Percentiles rank a stretch among this genome's conserved stretches.
Conservation (phyloP, 2,797 vertebrate genomes). For the Myotis myotis region DNA sequence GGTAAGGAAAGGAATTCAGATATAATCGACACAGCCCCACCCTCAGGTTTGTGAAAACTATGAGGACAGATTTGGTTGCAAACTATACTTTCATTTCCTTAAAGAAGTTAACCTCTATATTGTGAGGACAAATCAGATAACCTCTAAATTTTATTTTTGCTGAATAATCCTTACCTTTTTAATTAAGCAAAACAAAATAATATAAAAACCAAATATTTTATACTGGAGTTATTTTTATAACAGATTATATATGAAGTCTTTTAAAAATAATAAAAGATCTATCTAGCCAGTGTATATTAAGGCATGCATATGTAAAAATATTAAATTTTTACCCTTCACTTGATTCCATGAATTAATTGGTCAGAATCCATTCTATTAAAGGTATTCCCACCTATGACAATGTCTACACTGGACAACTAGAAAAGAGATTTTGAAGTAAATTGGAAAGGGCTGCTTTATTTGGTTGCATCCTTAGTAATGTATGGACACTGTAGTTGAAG, state of each 20-base stretch:
- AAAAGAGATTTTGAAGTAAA: constrained; percentile 31
- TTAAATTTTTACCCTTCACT: not conserved
- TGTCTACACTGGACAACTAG: not conserved
- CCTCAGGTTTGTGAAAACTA: not conserved
- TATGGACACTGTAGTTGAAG: not conserved
- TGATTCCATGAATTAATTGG: not conserved
- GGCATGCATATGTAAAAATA: not conserved
- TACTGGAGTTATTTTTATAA: not conserved
- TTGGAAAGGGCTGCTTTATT: constrained; percentile 7
- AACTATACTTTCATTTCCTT: not conserved
- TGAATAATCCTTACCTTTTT: not conserved
- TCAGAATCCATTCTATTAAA: constrained; percentile 32
- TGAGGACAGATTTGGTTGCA: not conserved
- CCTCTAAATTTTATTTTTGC: not conserved
- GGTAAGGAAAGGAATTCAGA: not conserved
- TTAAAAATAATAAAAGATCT: not conserved
- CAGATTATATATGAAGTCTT: not conserved
- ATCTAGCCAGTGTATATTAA: not conserved
- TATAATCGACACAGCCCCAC: not conserved
- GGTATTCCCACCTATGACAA: not conserved
- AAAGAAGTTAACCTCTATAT: not conserved
- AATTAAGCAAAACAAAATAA: not conserved
- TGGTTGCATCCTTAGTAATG: not conserved
- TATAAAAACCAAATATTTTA: constrained; percentile 1
- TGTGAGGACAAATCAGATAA: not conserved